phyloP scores from a whole-genome alignment of 2,113 vertebrate genomes.

The Colossoma macropomum region DNA sequence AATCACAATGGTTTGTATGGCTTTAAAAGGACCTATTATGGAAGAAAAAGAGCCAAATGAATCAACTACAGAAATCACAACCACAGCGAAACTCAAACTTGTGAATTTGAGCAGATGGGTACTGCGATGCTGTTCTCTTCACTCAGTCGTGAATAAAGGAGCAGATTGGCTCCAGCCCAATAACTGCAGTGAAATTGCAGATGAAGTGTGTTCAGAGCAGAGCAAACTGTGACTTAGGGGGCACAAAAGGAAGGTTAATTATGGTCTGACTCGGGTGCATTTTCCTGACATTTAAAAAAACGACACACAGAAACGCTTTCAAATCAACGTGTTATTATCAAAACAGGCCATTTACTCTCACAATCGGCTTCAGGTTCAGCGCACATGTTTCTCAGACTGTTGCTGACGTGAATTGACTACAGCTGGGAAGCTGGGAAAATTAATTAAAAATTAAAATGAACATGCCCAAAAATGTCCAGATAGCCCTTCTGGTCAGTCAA shows the following conservation, averaged over 20 bases:
- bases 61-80: background rate
- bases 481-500: too few relatives aligned
- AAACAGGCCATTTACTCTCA: background rate
- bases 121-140: background rate
- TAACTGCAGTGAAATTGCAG: background rate
- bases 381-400: background rate
- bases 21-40: background rate
- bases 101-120: background rate
- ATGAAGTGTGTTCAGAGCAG: constrained; percentile 24
- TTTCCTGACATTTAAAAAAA: constrained; percentile 38
- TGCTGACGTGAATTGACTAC: background rate
- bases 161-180: background rate
- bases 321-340: constrained; percentile 26
- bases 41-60: background rate
- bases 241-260: constrained; percentile 11
- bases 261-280: background rate
- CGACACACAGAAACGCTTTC: constrained; percentile 24
- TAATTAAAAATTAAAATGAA: background rate
- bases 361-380: constrained; percentile 13
- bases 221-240: background rate
- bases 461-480: background rate
- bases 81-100: background rate
- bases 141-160: background rate
- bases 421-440: background rate
- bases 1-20: too few relatives aligned